Evolutionary conservation across 2,797 vertebrate species (phyloP).

Genomic region (Sebastes goodei): DNA sequence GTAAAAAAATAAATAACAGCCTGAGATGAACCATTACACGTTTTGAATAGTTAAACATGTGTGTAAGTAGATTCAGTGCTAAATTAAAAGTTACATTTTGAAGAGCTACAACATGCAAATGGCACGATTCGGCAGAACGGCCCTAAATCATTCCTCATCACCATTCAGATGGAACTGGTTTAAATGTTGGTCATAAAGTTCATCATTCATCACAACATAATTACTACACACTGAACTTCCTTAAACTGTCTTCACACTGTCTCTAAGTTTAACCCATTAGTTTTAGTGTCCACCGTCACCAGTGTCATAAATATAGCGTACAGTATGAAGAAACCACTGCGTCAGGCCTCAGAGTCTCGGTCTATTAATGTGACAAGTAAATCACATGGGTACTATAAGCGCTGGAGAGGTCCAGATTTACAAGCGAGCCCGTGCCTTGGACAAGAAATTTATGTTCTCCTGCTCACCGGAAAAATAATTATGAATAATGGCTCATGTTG

Average conservation of each 20-base stretch:
- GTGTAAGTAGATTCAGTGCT: too few relatives aligned
- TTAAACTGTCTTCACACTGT: neutral
- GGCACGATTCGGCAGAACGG: too few relatives aligned
- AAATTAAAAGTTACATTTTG: too few relatives aligned
- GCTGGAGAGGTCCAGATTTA: constrained; percentile 26
- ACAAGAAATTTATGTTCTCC: constrained; percentile 11
- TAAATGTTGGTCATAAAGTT: neutral
- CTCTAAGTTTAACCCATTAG: neutral
- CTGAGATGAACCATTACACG: too few relatives aligned
- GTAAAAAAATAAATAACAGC: too few relatives aligned
- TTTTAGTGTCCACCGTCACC: neutral
- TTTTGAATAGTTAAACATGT: too few relatives aligned
- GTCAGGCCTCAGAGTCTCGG: neutral
- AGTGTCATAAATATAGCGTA: constrained; percentile 4
- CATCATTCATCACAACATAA: neutral
- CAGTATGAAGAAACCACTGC: neutral
- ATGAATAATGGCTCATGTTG: constrained; percentile 10
- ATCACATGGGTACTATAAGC: constrained; percentile 7
- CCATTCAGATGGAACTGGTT: neutral
- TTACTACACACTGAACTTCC: neutral
- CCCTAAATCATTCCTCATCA: neutral
- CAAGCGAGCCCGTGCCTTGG: neutral
- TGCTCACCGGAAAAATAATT: constrained; percentile 12
- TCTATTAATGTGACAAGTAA: constrained; percentile 31
- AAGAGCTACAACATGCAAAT: too few relatives aligned